These are phyloP conservation scores for Sebastiscus albofasciatus DNA, from an alignment of 2,797 vertebrate species.

Conservation along the genomic window DNA sequence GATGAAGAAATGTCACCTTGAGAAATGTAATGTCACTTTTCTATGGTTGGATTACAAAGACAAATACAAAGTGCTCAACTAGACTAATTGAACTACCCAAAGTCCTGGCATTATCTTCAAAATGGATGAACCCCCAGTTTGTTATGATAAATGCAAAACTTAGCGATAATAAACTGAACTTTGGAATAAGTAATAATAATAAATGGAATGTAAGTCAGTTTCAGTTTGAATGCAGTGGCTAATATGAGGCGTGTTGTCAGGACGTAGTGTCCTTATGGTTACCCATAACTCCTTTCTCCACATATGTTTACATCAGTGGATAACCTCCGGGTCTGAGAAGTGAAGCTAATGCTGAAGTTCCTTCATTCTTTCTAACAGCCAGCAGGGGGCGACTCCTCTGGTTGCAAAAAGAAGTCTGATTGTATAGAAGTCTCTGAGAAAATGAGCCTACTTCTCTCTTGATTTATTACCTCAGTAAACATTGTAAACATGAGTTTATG, in stretches of 20 bases:
- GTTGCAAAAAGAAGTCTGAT: no score
- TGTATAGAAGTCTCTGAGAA: no score
- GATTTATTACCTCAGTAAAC: no score
- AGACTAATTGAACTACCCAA: no score
- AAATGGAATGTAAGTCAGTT: background rate
- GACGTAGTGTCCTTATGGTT: background rate
- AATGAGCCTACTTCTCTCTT: no score
- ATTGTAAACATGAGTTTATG: no score
- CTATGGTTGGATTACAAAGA: background rate
- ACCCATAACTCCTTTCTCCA: background rate
- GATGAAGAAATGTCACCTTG: background rate
- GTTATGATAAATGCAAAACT: no score
- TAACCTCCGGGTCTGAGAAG: fast-evolving
- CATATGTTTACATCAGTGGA: background rate
- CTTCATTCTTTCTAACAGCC: no score
- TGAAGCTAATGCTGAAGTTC: no score
- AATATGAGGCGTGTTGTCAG: background rate
- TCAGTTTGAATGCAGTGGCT: background rate
- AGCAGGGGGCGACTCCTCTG: no score
- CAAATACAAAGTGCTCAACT: no score
- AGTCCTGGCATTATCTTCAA: background rate
- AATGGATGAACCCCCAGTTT: background rate
- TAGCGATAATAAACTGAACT: background rate
- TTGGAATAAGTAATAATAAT: background rate
- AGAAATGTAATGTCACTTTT: background rate